phyloP scores from a whole-genome alignment of 2,797 vertebrate genomes.

The Oryzias dopingdopingensis region DNA sequence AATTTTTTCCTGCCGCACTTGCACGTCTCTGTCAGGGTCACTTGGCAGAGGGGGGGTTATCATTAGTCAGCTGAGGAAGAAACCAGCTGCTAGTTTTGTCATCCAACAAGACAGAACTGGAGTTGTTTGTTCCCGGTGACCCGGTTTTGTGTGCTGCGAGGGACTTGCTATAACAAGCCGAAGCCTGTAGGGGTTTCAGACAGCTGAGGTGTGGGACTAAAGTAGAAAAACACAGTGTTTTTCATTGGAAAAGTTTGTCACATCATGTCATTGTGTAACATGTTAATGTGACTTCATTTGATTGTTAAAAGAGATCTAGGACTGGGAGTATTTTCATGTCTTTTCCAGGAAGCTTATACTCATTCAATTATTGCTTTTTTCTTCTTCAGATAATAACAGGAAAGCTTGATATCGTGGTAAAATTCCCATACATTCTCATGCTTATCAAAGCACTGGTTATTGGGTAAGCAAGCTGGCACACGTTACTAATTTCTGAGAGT shows the following conservation, averaged over 20 bases:
- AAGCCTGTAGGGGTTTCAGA: constrained; percentile 7
- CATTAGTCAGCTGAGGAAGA: constrained; percentile 13
- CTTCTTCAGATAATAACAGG: too few species aligned
- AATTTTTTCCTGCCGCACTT: background rate
- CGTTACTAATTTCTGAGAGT: too few species aligned
- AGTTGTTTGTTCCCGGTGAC: constrained; percentile 6
- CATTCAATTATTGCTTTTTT: too few species aligned
- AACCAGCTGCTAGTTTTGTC: constrained; percentile 9
- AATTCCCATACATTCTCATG: too few species aligned
- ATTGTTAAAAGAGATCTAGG: too few species aligned
- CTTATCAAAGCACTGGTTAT: too few species aligned
- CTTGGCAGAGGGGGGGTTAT: background rate
- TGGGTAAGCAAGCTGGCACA: too few species aligned
- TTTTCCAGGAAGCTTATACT: too few species aligned
- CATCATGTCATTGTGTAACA: constrained; percentile 1
- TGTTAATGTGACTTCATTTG: background rate
- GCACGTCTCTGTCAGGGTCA: background rate
- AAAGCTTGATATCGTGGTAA: too few species aligned
- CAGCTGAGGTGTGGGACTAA: constrained; percentile 1
- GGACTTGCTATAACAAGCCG: background rate
- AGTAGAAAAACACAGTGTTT: constrained; percentile 5
- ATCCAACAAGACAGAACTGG: constrained; percentile 25
- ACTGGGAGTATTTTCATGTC: background rate
- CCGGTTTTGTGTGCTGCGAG: constrained; percentile 11
- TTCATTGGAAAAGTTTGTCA: background rate